These are phyloP conservation scores for Orthosia cruda DNA, from an alignment of 2,888 invertebrate species.

Conservation along the genomic window DNA sequence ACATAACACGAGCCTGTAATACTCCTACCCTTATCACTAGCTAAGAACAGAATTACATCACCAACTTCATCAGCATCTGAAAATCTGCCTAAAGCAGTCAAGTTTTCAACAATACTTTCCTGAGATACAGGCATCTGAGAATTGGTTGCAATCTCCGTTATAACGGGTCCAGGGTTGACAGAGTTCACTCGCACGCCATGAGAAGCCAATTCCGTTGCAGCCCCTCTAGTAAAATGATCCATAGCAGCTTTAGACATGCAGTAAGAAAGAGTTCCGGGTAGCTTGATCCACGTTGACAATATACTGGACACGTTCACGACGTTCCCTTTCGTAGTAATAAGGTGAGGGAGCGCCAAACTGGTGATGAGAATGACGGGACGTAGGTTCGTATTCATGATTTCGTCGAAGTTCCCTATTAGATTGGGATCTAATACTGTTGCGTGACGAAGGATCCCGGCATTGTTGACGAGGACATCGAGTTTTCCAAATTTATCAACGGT, in stretches of 20 bases:
- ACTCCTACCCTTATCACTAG: constrained; percentile 48
- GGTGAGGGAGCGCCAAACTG: constrained; percentile 65
- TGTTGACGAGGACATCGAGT: constrained; percentile 77
- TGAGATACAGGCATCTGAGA: not conserved
- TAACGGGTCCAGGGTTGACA: constrained; percentile 72
- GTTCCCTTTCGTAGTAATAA: constrained; percentile 71
- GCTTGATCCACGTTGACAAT: constrained; percentile 85
- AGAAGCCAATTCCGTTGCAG: constrained; percentile 93
- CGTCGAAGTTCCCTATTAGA: constrained; percentile 64
- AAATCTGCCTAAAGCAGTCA: constrained; percentile 27
- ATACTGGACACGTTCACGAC: constrained; percentile 74
- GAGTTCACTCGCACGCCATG: constrained; percentile 94
- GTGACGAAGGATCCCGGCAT: constrained; percentile 70
- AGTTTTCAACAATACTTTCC: not conserved
- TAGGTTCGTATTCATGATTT: constrained; percentile 68
- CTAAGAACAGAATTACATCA: constrained; percentile 68
- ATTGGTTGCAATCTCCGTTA: constrained; percentile 88
- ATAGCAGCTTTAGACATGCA: constrained; percentile 73
- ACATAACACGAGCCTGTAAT: constrained; percentile 39
- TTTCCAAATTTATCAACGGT: constrained; percentile 72
- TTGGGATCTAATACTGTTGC: constrained; percentile 47
- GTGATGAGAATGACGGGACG: constrained; percentile 67
- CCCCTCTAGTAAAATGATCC: constrained; percentile 72
- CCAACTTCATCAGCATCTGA: constrained; percentile 44
- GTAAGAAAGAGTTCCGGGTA: constrained; percentile 86